Base-by-base conservation (phyloP, 2,888 invertebrate genomes). In the Lasioglossum vierecki region DNA sequence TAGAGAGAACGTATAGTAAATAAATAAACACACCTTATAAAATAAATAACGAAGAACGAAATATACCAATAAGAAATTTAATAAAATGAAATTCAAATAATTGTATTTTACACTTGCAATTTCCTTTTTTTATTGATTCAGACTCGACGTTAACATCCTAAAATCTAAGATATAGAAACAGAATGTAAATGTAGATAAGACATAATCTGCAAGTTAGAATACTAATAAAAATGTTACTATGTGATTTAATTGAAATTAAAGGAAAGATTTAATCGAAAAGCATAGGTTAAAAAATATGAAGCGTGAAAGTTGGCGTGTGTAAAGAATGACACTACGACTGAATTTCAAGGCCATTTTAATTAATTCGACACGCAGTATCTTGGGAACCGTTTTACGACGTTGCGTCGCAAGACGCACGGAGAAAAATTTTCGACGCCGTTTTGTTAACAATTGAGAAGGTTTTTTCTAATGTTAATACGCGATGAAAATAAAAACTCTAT, bases 321-420 rank as follows among this genome's bases (percentile, higher is more conserved):
- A 44, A 44, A 26, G 41, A 70, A 15, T 41, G n/a, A 70, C 70
- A n/a, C 44, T 41, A n/a, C 44, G 3, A 26, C 41, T 41, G 44
- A 44, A 44, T 70, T 70, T 70, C 70, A 70, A 41, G 70, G 70
- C n/a, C 70, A 70, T n/a, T 70, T 70, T 70, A 70, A 70, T 70
- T 26, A 70, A 4, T 70, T 41, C 5, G 41, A 0, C n/a, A 70
- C 70, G 44, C 70, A 44, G 70, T 11, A 9, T 44, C 70, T 44
- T 44, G 41, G 44, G n/a, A 70, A 70, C 44, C n/a, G 26, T 9
- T 26, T 70, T 44, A 70, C 22, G 70, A n/a, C 15, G 44, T n/a
- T 1, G 26, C 22, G 44, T n/a, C 13, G 26, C 22, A 22, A 35
- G 39, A 22, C 15, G 41, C 44, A 5, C 41, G n/a, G 41, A 41